phyloP scores from a whole-genome alignment of 2,797 vertebrate species.

The Catharus ustulatus region DNA sequence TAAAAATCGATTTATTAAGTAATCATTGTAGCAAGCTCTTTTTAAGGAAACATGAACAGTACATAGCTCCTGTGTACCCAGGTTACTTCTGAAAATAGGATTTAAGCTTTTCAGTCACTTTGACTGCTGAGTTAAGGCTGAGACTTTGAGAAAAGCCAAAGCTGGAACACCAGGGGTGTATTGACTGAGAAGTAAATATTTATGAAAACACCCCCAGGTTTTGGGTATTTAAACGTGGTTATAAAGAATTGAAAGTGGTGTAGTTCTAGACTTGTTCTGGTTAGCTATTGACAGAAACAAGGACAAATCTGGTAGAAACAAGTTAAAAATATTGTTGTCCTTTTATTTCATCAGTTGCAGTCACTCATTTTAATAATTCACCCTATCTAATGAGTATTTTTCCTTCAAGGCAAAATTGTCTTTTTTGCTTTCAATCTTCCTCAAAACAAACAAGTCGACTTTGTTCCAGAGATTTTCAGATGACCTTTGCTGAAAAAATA shows the following conservation, averaged over 20 bases:
- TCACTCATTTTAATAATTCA: neutral
- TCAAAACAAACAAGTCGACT: neutral
- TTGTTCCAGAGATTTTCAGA: neutral
- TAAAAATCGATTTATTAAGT: neutral
- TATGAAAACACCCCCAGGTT: neutral
- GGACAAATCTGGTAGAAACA: neutral
- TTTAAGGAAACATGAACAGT: neutral
- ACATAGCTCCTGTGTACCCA: neutral
- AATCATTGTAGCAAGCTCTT: neutral
- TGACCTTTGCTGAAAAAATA: neutral
- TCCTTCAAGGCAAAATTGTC: neutral
- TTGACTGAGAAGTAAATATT: neutral
- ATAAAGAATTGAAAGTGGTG: neutral
- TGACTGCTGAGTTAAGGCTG: neutral
- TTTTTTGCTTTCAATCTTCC: neutral
- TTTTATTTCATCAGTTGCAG: neutral
- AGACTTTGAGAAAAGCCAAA: neutral
- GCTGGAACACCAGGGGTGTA: neutral
- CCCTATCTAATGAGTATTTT: neutral
- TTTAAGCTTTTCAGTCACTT: neutral
- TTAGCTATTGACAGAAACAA: neutral
- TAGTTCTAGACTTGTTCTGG: neutral
- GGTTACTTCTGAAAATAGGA: neutral
- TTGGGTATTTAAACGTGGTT: neutral
- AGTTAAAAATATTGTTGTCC: neutral